Base-by-base conservation (phyloP, 1,140 invertebrate genomes). In the Drosophila sucinea region DNA sequence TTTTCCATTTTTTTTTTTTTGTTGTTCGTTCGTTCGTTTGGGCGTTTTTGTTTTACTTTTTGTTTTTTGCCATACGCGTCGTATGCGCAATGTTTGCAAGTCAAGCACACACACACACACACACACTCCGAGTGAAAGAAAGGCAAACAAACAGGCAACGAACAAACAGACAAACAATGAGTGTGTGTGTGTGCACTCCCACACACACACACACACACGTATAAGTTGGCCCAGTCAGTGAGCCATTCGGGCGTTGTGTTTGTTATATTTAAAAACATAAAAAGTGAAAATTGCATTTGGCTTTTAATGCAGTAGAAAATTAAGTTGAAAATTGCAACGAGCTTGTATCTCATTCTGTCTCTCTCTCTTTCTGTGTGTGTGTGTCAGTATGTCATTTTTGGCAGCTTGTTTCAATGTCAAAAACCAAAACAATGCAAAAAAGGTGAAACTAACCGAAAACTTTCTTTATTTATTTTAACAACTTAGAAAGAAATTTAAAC, bases 271-370 rank as follows among this genome's bases (percentile, higher is more conserved):
- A 61, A 72, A 76, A 86, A 58, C 56, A 56, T 30, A 56, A 56
- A 85, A 86, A 87, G 83, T 87, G 84, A 87, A 87, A 87, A 87
- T 87, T 87, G 84, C 84, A 89, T 87, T 87, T 89, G 29, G 54
- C 56, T 29, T 38, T 30, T 74, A 25, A 47, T 55, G 40, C 40
- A 44, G 41, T 62, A 23, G 29, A 73, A 73, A 61, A 61, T 70
- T 60, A 57, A 30, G 40, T 41, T 60, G 56, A 65, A 76, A 77
- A 77, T 71, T 64, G 67, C 33, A 41, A 25, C 11, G 27, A 61
- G 40, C 33, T 61, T 38, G 17, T 57, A 17, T 58, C 30, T 57
- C 17, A 33, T 4, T 33, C 30, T 8, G 30, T 17, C 8, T 7
- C 7, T 35, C 55, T 17, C 3, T 3, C 7, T 35, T 30, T 17